These are phyloP conservation scores for Ptychochromis oligacanthus DNA, from an alignment of 2,113 vertebrate species.

Conservation along the genomic window DNA sequence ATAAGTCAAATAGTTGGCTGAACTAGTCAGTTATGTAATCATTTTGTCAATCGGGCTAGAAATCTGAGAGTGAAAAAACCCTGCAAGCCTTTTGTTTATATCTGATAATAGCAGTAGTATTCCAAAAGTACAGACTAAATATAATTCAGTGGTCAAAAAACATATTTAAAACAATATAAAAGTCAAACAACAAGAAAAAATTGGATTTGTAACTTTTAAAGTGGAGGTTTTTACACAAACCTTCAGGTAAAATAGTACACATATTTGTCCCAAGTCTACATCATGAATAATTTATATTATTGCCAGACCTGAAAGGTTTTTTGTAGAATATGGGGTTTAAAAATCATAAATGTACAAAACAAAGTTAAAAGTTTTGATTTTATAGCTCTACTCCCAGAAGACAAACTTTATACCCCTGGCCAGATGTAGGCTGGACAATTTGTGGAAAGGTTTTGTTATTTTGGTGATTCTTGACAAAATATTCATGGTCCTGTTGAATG, in stretches of 20 bases:
- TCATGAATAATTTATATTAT: not conserved
- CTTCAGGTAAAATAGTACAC: not conserved
- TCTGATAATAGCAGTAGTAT: not conserved
- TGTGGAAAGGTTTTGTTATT: not conserved
- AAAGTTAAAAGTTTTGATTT: not conserved
- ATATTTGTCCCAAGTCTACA: not conserved
- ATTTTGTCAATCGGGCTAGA: not conserved
- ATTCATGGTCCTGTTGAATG: not conserved
- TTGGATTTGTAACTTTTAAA: not conserved
- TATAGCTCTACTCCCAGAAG: not conserved
- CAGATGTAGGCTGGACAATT: not conserved
- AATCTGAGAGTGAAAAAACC: not conserved
- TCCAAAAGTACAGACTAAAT: not conserved
- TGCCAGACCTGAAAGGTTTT: not conserved
- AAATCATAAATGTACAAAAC: not conserved
- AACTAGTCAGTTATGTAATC: constrained; percentile 17
- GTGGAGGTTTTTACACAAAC: not conserved
- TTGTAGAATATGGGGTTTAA: not conserved
- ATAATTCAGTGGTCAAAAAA: not conserved
- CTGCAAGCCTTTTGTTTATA: not conserved
- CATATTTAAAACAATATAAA: not conserved
- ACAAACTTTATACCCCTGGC: not conserved
- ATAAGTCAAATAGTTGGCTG: not conserved
- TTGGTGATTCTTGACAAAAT: not conserved
- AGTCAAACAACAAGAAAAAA: not conserved